These are phyloP conservation scores for Oligia fasciuncula DNA, from an alignment of 2,888 invertebrate species.

Conservation along the genomic window DNA sequence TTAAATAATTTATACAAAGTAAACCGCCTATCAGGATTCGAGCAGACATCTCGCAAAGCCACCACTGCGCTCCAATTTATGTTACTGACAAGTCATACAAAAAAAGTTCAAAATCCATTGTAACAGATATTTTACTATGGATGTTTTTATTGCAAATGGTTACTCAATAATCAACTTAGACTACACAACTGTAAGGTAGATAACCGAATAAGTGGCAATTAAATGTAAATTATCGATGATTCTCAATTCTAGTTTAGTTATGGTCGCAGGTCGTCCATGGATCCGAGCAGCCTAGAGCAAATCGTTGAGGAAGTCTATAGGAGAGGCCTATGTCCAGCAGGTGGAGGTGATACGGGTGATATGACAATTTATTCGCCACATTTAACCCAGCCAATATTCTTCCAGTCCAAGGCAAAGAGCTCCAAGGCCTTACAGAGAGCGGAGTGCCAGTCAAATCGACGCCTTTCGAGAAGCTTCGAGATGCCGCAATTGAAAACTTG, in stretches of 20 bases:
- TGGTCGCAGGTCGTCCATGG: background rate
- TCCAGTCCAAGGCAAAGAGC: constrained; percentile 92
- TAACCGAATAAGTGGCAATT: background rate
- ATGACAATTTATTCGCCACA: background rate
- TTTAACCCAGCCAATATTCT: constrained; percentile 22
- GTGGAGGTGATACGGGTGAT: constrained; percentile 3
- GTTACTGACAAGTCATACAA: background rate
- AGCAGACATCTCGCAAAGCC: too few relatives aligned
- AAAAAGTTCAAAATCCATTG: background rate
- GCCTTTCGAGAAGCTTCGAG: constrained; percentile 97
- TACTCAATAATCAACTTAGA: too few relatives aligned
- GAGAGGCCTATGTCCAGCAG: constrained; percentile 24
- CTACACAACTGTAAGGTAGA: too few relatives aligned
- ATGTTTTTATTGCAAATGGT: background rate
- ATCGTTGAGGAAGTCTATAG: background rate
- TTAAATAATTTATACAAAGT: too few relatives aligned
- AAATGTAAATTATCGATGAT: background rate
- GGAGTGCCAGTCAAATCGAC: constrained; percentile 88
- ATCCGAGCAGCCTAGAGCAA: background rate
- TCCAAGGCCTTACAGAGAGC: constrained; percentile 89
- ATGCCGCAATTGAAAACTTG: constrained; percentile 98
- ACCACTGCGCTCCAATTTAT: too few relatives aligned
- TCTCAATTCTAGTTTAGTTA: background rate
- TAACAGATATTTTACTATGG: background rate
- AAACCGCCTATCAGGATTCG: too few relatives aligned